Evolutionary conservation across 2,113 vertebrate species (phyloP), one percentile per base, ranked within the genome.

Genomic region (Microcebus ravelobensis): DNA sequence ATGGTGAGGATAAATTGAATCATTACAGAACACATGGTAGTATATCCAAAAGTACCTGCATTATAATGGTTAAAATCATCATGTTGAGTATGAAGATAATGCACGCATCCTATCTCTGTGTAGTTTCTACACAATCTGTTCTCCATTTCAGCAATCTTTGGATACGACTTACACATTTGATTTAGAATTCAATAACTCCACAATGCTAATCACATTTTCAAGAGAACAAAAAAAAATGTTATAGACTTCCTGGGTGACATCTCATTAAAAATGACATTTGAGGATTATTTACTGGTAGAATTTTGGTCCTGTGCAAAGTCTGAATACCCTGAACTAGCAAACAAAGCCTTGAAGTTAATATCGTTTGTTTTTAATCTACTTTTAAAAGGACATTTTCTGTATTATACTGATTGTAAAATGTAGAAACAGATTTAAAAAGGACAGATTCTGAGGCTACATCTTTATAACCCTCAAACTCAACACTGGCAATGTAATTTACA

Each of bases 261-360:
- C 39, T 90, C 36, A 90, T 89, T 96, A 90, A 91, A 93, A 91
- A n/a, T 92, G 80, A 94, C 21, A 87, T 91, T 93, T 93, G 42
- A 83, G 83, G 73, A 86, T 52, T 90, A 77, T 73, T 74, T 85
- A 67, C 59, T 71, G 31, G 9, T 71, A 85, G 34, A 88, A 36
- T 81, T 82, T 85, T 82, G 31, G 36, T 93, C 18, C 85, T 31
- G 2, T 87, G 91, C 39, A 34, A 92, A 95, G 48, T 88, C 88
- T 88, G 63, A 92, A 74, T 84, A 70, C 6, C 18, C 42, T 63
- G 59, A 93, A 73, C 27, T 65, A 91, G 61, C 31, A 96, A 95
- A 61, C 7, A 39, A 68, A 96, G 71, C 2, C 48, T 86, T 36
- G 17, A 87, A 88, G 61, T 77, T 87, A 91, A 45, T 63, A 90